These are phyloP conservation scores for Mus minutoides DNA, from an alignment of 2,797 vertebrate species.

Conservation along the genomic window DNA sequence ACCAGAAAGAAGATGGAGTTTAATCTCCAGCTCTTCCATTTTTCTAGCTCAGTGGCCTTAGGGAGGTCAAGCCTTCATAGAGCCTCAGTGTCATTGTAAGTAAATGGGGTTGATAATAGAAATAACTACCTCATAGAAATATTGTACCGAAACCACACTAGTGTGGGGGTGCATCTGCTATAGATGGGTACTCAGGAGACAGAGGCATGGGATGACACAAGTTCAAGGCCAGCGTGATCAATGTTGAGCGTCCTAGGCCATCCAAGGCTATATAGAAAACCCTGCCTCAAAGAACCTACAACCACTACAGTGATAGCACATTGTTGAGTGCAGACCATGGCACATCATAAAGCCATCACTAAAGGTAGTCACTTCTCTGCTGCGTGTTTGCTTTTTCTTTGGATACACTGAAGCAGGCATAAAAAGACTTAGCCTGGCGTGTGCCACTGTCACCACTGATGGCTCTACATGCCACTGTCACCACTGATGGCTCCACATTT, in stretches of 20 bases:
- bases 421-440: background rate
- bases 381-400: background rate
- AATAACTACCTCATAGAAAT: background rate
- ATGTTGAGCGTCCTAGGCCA: background rate
- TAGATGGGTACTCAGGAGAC: background rate
- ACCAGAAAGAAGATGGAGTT: background rate
- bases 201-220: background rate
- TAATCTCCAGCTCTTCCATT: background rate
- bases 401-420: background rate
- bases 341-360: background rate
- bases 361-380: background rate
- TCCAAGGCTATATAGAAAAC: background rate
- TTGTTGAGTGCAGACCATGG: background rate
- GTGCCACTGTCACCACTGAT: background rate
- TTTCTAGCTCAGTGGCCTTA: background rate
- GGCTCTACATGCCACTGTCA: background rate
- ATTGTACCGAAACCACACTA: background rate
- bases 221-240: background rate
- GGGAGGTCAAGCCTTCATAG: background rate
- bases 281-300: background rate
- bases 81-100: conserved; percentile 19
- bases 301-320: background rate
- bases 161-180: background rate
- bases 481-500: background rate
- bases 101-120: background rate